Evolutionary conservation across 1,140 invertebrate genomes (phyloP).

Genomic region (Lasaia peninsularis): DNA sequence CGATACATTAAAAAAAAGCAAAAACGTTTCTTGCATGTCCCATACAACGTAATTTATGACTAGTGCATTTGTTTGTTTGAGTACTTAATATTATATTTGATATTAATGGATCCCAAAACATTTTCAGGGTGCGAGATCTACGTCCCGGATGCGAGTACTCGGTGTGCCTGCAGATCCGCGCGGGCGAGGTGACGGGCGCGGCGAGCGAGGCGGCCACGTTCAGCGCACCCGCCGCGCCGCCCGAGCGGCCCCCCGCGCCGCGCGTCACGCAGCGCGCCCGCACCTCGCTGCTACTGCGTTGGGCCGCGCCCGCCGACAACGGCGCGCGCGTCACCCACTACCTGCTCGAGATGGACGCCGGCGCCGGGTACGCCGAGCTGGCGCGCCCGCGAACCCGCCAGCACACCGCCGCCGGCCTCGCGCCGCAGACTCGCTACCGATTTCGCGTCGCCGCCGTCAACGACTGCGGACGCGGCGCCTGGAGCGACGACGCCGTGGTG

Average conservation of each 20-base stretch:
- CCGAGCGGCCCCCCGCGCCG: conserved; percentile 76
- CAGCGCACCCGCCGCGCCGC: conserved; percentile 82
- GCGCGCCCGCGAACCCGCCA: conserved; percentile 84
- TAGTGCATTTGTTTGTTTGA: too few relatives aligned
- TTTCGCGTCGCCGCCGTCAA: conserved; percentile 91
- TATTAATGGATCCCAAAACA: conserved; percentile 4
- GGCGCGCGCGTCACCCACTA: conserved; percentile 88
- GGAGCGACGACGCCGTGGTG: conserved; percentile 83
- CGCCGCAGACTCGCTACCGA: conserved; percentile 86
- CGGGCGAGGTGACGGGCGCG: conserved; percentile 72
- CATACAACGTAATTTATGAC: too few relatives aligned
- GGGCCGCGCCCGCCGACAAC: conserved; percentile 85
- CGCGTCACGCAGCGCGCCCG: conserved; percentile 36
- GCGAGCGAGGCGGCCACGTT: conserved; percentile 70
- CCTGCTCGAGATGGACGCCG: conserved; percentile 88
- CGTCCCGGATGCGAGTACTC: conserved; percentile 89
- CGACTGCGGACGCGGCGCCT: conserved; percentile 85
- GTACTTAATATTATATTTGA: too few relatives aligned
- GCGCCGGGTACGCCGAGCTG: conserved; percentile 84
- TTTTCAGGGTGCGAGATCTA: conserved; percentile 84
- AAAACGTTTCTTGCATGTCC: too few relatives aligned
- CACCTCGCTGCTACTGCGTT: conserved; percentile 81
- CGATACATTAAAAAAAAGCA: too few relatives aligned
- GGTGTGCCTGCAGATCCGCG: conserved; percentile 82
- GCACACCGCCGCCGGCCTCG: conserved; percentile 83